Evolutionary conservation across 2,113 vertebrate genomes (phyloP).

Genomic region (Chaetodon trifascialis): DNA sequence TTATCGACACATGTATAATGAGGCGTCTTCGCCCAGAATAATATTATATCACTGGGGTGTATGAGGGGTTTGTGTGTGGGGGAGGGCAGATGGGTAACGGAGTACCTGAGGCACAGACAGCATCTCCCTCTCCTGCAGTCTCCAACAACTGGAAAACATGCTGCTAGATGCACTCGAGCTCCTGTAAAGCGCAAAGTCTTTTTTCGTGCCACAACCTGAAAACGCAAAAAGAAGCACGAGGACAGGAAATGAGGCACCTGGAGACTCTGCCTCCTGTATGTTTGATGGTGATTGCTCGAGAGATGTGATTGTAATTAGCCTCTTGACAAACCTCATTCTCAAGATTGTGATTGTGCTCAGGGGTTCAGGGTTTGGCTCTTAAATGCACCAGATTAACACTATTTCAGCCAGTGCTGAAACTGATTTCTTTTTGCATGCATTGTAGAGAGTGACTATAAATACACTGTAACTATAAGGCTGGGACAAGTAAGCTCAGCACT

Average conservation of each 20-base stretch:
- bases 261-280: conserved; percentile 7
- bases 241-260: conserved; percentile 39
- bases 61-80: conserved; percentile 11
- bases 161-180: conserved; percentile 15
- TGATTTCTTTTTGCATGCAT: background rate
- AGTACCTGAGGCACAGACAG: background rate
- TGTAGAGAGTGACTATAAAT: too few species aligned
- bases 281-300: conserved; percentile 33
- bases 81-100: background rate
- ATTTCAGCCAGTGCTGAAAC: background rate
- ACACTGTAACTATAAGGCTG: background rate
- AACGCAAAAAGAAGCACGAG: background rate
- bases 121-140: background rate
- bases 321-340: conserved; percentile 29
- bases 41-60: background rate
- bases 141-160: background rate
- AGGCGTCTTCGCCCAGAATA: conserved; percentile 32
- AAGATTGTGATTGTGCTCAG: background rate
- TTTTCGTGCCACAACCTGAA: background rate
- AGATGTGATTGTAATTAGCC: conserved; percentile 57
- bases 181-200: background rate
- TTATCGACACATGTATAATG: conserved; percentile 51
- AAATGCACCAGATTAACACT: background rate
- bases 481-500: too few species aligned
- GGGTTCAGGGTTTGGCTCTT: background rate